These are phyloP conservation scores for Pontoporia blainvillei DNA, from an alignment of 2,113 vertebrate genomes.

Conservation along the genomic window DNA sequence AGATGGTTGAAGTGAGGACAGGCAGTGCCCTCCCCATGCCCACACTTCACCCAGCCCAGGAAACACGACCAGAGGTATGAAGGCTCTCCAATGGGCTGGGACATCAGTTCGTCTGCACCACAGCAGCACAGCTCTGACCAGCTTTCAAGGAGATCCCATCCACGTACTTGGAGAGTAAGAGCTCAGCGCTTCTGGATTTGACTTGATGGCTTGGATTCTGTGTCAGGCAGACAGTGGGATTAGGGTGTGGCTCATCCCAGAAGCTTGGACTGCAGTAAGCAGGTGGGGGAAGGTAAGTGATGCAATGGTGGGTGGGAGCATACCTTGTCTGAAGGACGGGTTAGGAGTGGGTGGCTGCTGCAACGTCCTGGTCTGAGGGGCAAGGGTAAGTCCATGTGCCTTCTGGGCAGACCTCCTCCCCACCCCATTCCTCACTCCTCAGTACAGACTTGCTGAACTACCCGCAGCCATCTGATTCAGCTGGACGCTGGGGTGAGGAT, in stretches of 20 bases:
- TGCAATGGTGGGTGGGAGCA: not conserved
- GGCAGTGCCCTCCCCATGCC: not conserved
- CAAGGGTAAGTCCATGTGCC: not conserved
- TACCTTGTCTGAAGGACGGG: not conserved
- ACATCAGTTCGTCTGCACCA: not conserved
- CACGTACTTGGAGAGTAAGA: not conserved
- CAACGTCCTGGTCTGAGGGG: not conserved
- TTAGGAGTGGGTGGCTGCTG: not conserved
- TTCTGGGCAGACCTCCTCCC: not conserved
- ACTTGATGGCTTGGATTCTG: not conserved
- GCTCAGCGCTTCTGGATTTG: not conserved
- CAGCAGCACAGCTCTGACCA: not conserved
- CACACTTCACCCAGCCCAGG: not conserved
- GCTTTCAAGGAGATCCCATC: not conserved
- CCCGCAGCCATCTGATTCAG: not conserved
- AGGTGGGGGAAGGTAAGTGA: not conserved
- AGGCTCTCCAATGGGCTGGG: not conserved
- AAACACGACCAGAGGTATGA: not conserved
- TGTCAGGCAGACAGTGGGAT: not conserved
- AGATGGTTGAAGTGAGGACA: not conserved
- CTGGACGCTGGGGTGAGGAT: not conserved
- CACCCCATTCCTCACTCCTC: not conserved
- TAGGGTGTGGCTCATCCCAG: not conserved
- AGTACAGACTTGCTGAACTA: not conserved
- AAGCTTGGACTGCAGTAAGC: not conserved